phyloP scores from a whole-genome alignment of 2,113 vertebrate genomes.

The Lepus europaeus region DNA sequence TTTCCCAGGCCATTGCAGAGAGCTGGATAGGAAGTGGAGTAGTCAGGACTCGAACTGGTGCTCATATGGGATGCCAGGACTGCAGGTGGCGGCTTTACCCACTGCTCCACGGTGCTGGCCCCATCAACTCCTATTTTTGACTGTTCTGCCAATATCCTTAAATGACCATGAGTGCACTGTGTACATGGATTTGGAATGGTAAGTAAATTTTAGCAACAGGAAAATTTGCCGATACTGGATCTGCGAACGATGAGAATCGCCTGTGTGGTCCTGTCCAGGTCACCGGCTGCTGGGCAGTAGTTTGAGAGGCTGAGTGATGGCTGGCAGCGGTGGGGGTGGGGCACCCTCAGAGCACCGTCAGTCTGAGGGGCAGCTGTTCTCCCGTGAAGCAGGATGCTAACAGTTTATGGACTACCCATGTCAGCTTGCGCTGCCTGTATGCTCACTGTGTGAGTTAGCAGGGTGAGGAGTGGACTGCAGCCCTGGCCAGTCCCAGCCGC shows the following conservation, averaged over 20 bases:
- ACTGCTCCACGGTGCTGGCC: too few species aligned
- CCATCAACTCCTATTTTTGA: background rate
- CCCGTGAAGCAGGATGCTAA: background rate
- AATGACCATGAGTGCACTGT: fast-evolving
- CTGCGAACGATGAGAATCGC: background rate
- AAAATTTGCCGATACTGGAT: background rate
- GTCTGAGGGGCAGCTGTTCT: background rate
- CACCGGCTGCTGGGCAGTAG: background rate
- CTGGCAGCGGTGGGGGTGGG: background rate
- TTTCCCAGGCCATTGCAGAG: too few species aligned
- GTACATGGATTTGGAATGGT: background rate
- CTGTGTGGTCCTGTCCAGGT: background rate
- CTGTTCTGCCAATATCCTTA: background rate
- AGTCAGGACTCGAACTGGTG: too few species aligned
- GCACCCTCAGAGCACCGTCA: background rate
- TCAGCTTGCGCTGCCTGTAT: background rate
- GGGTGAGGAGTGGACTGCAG: too few species aligned
- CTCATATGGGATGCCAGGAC: too few species aligned
- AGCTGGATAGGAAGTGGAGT: too few species aligned
- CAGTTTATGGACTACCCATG: background rate
- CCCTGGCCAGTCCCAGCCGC: background rate
- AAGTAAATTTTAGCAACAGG: background rate
- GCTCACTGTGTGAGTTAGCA: fast-evolving
- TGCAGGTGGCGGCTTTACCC: too few species aligned
- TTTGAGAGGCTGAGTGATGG: background rate